Evolutionary conservation across 2,888 invertebrate genomes (phyloP), one percentile per base, ranked within the genome.

Genomic region (Agrotis exclamationis): DNA sequence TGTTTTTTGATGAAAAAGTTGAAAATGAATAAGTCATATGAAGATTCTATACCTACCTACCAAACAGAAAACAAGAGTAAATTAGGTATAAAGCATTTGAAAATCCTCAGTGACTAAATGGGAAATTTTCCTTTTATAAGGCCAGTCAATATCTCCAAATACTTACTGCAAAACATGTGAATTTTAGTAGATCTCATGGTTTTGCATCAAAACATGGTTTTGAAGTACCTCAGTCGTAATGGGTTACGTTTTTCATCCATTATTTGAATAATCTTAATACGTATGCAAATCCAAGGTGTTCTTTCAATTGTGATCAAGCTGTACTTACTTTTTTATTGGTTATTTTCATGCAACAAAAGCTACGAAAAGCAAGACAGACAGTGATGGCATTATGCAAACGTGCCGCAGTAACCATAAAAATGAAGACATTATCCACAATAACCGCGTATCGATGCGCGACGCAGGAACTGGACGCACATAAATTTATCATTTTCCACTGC

Each of bases 401-500:
- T 92, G 93, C 87, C 88, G 89, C 92, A 90, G 89, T 93, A 92
- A 93, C 93, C 91, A 92, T 95, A 94, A 95, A 95, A 95, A 92
- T 92, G 91, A 91, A 88, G 91, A 90, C 86, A 87, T 88, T 90
- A 87, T 90, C 87, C 88, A 83, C 85, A 80, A 85, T 87, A 91
- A 62, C 70, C 81, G 89, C 54, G 71, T 44, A 71, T 74, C 91
- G 91, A 63, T 91, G 91, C 92, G 28, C 86, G 90, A 81, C 86
- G 87, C 90, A 92, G 95, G 95, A 95, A 93, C 95, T 95, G 95
- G 95, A 94, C 95, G 88, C 83, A 86, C 92, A 94, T 96, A 95
- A 95, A 96, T 96, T 95, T 96, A 93, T 96, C 90, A 95, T 96
- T 96, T 96, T 96, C 96, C 96, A 93, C 93, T 94, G 95, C 95